These are phyloP conservation scores for Pseudonaja textilis DNA, from an alignment of 2,113 vertebrate species.

Conservation along the genomic window DNA sequence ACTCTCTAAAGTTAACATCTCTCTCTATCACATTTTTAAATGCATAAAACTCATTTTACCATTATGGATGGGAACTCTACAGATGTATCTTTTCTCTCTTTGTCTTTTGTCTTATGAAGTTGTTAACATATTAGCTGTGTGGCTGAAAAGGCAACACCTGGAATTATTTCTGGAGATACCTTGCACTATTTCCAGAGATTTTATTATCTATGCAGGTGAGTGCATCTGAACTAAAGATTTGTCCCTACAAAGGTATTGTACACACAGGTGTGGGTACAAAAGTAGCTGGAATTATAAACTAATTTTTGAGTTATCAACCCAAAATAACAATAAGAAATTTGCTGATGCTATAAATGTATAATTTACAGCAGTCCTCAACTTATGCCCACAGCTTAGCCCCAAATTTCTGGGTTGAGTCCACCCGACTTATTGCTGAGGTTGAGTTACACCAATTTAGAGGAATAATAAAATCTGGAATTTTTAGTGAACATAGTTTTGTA, in stretches of 20 bases:
- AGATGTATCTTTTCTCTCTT: slow-evolving; percentile 2
- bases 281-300: not conserved
- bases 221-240: not conserved
- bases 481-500: not conserved
- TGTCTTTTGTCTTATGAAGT: not conserved
- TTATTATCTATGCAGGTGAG: not conserved
- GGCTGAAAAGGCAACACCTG: not conserved
- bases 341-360: not conserved
- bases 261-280: not conserved
- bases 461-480: not conserved
- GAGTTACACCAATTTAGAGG: not conserved
- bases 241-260: not conserved
- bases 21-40: slow-evolving; percentile 34
- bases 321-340: not conserved
- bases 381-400: not conserved
- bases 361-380: not conserved
- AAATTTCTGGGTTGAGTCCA: not conserved
- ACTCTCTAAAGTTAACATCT: slow-evolving; percentile 27
- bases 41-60: not conserved
- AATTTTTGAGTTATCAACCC: not conserved
- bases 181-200: not conserved
- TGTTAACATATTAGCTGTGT: slow-evolving; percentile 7
- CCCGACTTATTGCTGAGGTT: not conserved
- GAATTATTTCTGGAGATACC: not conserved
- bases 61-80: slow-evolving; percentile 10